Base-by-base conservation (phyloP, 2,888 invertebrate genomes). In the Bombylius major region DNA sequence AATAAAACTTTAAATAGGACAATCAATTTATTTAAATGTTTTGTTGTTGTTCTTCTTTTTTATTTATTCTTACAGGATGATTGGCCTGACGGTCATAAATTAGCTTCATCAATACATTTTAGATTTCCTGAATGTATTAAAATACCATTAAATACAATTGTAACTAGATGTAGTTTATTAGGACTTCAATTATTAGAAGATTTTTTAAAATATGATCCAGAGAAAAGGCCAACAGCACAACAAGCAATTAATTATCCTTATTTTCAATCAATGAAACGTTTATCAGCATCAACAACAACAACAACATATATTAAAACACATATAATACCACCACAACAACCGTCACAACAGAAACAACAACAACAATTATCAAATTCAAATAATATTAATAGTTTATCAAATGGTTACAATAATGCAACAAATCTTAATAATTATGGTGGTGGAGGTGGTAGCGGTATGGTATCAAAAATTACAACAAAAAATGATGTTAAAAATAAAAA, bases 11-110 rank as follows among this genome's bases (percentile, higher is more conserved):
- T 39, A 9, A 39, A 39, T 9, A 3, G 39, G 7, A 11, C 11
- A 39, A 39, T 34, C 44, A 23, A 49, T 49, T 31, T 23, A 54
- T 54, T 14, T 33, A 49, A 12, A n/a, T n/a, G n/a, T n/a, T n/a
- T n/a, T n/a, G n/a, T n/a, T n/a, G n/a, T n/a, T n/a, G n/a, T n/a
- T n/a, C n/a, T n/a, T n/a, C n/a, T n/a, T 42, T 4, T 54, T 33
- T 53, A 31, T 14, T 47, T 13, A 34, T 53, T 39, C 39, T 11
- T 23, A 36, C 63, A 89, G 84, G 86, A 82, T 63, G 88, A 89
- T 61, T 99, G 98, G 98, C 84, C 91, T 1, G 98, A 98, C 68
- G 98, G 98, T 5, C 90, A 89, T 74, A 86, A 89, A 62, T 77
- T 99, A 61, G 96, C 98, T 0, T 83, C 88, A 5, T 86, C 89